Percentiles rank a stretch among this genome's conserved stretches.
phyloP scores from a whole-genome alignment of 2,113 vertebrate genomes.

The Tapirus terrestris region DNA sequence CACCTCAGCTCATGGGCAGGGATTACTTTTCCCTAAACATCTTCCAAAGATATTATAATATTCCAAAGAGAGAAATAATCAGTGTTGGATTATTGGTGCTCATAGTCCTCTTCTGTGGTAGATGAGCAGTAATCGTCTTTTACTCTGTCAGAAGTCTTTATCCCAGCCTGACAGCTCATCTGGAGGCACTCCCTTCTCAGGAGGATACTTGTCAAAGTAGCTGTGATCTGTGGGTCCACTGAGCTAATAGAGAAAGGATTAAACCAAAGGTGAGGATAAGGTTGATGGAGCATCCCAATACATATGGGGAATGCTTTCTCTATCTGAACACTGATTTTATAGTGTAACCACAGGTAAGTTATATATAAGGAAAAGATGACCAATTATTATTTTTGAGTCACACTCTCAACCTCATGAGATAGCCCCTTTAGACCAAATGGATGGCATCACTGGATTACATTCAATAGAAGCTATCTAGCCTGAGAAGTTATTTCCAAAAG shows the following conservation, averaged over 20 bases:
- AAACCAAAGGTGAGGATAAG: conserved; percentile 68
- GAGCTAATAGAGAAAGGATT: conserved; percentile 86
- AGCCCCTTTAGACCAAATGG: not conserved
- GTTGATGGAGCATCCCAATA: not conserved
- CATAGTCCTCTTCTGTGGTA: not conserved
- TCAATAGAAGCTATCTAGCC: not conserved
- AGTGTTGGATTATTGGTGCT: not conserved
- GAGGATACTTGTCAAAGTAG: conserved; percentile 95
- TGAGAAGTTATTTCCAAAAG: not conserved
- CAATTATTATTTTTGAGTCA: not conserved
- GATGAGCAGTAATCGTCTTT: not conserved
- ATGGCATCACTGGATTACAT: not conserved
- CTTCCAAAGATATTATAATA: not conserved
- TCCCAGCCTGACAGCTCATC: conserved; percentile 98
- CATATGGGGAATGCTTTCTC: not conserved
- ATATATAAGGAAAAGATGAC: not conserved
- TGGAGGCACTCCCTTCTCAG: conserved; percentile 92
- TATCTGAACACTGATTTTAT: not conserved
- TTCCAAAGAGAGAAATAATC: not conserved
- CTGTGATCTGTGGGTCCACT: conserved; percentile 93
- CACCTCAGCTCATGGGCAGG: not conserved
- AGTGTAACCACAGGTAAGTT: not conserved
- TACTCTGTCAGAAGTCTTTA: conserved; percentile 91
- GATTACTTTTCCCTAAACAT: not conserved
- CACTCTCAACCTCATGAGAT: not conserved